Evolutionary conservation across 2,797 vertebrate species (phyloP).

Genomic region (Anguilla anguilla): DNA sequence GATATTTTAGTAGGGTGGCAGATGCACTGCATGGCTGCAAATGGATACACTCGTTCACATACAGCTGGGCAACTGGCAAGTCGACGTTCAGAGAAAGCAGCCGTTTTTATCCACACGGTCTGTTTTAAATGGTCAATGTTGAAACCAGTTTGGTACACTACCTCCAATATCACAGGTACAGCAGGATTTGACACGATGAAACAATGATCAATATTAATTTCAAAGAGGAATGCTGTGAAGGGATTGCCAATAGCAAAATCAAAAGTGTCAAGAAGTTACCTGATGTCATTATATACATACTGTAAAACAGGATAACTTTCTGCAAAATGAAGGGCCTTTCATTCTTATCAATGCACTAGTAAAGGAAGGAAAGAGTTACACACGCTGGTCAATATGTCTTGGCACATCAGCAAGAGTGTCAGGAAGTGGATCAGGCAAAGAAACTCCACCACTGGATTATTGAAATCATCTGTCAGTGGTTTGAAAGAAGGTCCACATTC

Average conservation of each 20-base stretch:
- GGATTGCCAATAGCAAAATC: background rate
- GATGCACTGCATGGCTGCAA: slow-evolving; percentile 47
- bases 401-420: background rate
- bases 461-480: background rate
- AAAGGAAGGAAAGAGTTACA: background rate
- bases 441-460: background rate
- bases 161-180: background rate
- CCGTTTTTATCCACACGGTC: background rate
- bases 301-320: background rate
- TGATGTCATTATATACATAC: no score
- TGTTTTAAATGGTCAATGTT: background rate
- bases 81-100: background rate
- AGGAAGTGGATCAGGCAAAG: background rate
- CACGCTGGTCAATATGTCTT: background rate
- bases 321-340: background rate
- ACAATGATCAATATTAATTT: background rate
- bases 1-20: background rate
- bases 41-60: slow-evolving; percentile 39
- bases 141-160: background rate
- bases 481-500: background rate
- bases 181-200: background rate
- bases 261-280: background rate
- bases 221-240: background rate
- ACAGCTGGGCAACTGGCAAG: slow-evolving; percentile 36
- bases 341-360: background rate